Percentiles rank a stretch among this genome's conserved stretches.
phyloP scores from a whole-genome alignment of 2,888 invertebrate species.

The Dicranocentrus wangi region DNA sequence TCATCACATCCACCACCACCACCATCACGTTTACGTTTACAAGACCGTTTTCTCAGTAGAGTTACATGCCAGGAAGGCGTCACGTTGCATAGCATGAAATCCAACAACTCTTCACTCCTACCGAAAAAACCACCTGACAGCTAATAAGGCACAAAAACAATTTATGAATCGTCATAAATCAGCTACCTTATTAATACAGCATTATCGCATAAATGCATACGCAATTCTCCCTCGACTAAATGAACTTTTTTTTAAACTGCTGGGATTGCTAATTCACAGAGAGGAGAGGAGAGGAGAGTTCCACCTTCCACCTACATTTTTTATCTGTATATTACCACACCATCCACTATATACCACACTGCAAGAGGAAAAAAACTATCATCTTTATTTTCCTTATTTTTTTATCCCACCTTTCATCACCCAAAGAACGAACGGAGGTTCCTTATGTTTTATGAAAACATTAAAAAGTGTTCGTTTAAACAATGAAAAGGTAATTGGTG shows the following conservation, averaged over 20 bases:
- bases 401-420: not conserved
- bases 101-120: conserved; percentile 2
- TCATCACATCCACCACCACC: conserved; percentile 1
- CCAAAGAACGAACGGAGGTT: no score
- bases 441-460: not conserved
- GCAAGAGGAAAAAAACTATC: not conserved
- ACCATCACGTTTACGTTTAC: not conserved
- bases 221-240: not conserved
- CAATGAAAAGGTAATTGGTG: not conserved
- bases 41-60: not conserved
- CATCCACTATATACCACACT: not conserved
- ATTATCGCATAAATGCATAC: not conserved
- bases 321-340: not conserved
- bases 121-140: conserved; percentile 35
- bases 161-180: conserved; percentile 50
- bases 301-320: conserved; percentile 5
- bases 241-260: no score
- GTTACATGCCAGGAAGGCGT: no score
- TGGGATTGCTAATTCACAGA: not conserved
- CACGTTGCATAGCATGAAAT: not conserved
- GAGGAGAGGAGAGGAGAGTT: no score
- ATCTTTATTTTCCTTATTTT: not conserved
- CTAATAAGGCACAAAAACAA: conserved; percentile 53
- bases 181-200: conserved; percentile 46
- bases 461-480: conserved; percentile 5